Base-by-base conservation (phyloP, 2,113 vertebrate species). In the Ptilorrhoa leucosticta region DNA sequence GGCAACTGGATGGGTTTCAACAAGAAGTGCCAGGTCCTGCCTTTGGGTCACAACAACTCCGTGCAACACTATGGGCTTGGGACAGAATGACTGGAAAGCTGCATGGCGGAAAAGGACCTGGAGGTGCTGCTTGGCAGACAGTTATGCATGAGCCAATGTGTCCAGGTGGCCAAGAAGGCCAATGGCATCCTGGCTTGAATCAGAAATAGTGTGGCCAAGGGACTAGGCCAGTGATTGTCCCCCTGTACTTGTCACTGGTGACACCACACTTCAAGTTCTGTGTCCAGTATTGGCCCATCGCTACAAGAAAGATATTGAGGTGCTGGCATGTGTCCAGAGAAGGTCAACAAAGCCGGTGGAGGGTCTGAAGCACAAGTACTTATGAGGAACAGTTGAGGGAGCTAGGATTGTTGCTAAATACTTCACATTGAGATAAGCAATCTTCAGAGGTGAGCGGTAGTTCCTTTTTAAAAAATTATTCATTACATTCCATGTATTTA, bases 21-120 rank as follows among this genome's bases (percentile, higher is more conserved):
- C 13, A 44, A 64, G 22, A 48, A 56, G 9, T n/a, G 19, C 50
- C 23, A 60, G 10, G 15, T 64, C 9, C 37, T 78, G 39, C 24
- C 24, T 37, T 57, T 57, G 50, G 33, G 20, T 78, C 33, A 27
- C 16, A 51, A 61, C 6, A 76, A 17, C 19, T 63, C 13, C 9
- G 9, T 39, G 57, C 37, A 51, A 20, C 20, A n/a, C 7, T 51
- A 22, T 0, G 1, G 28, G 11, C 24, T 39, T 78, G 37, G 28
- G 23, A 28, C 20, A 64, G 44, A 44, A n/a, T 18, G 15, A 50
- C 37, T 64, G 37, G 13, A 39, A 57, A 78, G 37, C 16, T 44
- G 33, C 11, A 28, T 15, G 19, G 5, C 8, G 5, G 37, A n/a
- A 51, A 84, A 78, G 9, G 24, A 84, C 14, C 6, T 15, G 37